Base-by-base conservation (phyloP, 2,797 vertebrate species). In the Anguilla megastoma region DNA sequence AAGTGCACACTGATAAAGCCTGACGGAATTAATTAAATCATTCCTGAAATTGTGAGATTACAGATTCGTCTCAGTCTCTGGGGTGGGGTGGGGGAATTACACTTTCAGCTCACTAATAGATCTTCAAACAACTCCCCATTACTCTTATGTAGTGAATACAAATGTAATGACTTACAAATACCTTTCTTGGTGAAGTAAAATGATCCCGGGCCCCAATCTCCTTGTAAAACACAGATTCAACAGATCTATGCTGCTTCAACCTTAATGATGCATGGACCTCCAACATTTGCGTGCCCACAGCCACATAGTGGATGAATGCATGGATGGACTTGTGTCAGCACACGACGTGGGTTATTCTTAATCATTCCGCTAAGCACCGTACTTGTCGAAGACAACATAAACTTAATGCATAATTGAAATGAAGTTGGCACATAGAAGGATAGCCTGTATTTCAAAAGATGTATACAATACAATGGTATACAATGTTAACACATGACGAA, bases 1-100 rank as follows among this genome's bases (percentile, higher is more conserved):
- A 56, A 50, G 36, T 58, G 54, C 58, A 85, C 27, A 50, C 21
- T 41, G 74, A 87, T 36, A 82, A 87, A 21, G 41, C 41, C 24
- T 21, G 16, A 2, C n/a, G 52, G 84, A 88, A 87, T 80, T 83
- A 45, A 80, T 87, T 88, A 82, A 85, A 87, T 30, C 33, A 54
- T 41, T 56, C 24, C 84, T 80, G 85, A 16, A 56, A 48, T 14
- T 0, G 2, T 87, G 8, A 52, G 60, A 52, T 83, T 90, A 86
- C 87, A 91, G 87, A 56, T 12, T 87, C 52, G 79, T 50, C 45
- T 82, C 86, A 88, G 84, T 10, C 18, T 86, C 88, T 54, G 7
- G 30, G 83, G 58, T 79, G 48, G 89, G 56, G 14, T 36, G 69
- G 54, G 80, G 52, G 88, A 54, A 5, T 52, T 56, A 52, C 84